Evolutionary conservation across 37 sponge, comb jelly and placozoan species (phyloP), one percentile per base, ranked within the genome.

Genomic region (Amphimedon queenslandica): DNA sequence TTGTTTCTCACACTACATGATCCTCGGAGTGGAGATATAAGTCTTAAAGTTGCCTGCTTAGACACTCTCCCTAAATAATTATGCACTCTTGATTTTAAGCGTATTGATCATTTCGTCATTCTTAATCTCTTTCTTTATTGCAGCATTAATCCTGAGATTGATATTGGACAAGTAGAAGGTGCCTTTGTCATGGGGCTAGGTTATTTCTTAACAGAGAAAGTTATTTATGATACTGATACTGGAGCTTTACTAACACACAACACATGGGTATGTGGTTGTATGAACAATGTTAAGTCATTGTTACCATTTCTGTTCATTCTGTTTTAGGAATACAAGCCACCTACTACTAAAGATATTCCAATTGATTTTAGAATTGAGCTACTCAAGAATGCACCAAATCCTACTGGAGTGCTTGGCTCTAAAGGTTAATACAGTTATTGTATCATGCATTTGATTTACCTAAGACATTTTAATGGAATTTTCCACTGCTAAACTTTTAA

Each of bases 271-370:
- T 56, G 74, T n/a, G n/a, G n/a, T n/a, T 70, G 13, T 13, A 47
- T 8, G 51, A 8, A 13, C 13, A 18, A 8, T 47, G 51, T n/a
- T n/a, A n/a, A n/a, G n/a, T n/a, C n/a, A n/a, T n/a, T 66, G 32
- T 63, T 13, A 63, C 25, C 65, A 63, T 63, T 63, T 24, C 29
- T 63, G 13, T 13, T 23, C 20, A 53, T 53, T 53, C 20, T 53
- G 20, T n/a, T n/a, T 11, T 69, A 91, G 92, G 84, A 82, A 33
- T 91, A 91, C 67, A 91, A 87, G 72, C 92, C 92, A 41, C 92
- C 92, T 24, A 72, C 83, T 3, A 64, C 74, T 23, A 82, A 91
- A 41, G 87, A 86, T n/a, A n/a, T n/a, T n/a, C n/a, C n/a, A n/a
- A n/a, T n/a, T n/a, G n/a, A n/a, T n/a, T n/a, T n/a, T n/a, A 39